Conservation (phyloP, 2,113 vertebrate genomes). For the Labeo catla region DNA sequence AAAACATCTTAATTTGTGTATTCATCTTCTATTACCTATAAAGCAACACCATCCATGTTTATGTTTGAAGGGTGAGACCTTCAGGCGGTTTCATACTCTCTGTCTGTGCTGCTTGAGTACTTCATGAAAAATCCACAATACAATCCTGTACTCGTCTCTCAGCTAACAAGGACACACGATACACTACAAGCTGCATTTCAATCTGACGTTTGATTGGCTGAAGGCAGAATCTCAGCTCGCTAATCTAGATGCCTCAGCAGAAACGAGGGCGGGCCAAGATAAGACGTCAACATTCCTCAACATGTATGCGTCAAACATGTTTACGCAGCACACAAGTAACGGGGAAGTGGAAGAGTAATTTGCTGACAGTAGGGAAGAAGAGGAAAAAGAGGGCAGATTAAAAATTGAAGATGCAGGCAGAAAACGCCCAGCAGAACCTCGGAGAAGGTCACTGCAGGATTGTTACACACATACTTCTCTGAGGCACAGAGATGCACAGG, state of each 20-base stretch:
- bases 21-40: not conserved
- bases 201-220: constrained; percentile 41
- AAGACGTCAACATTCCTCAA: constrained; percentile 36
- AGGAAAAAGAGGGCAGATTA: constrained; percentile 43
- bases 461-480: constrained; percentile 7
- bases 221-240: constrained; percentile 32
- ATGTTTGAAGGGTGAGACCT: not conserved
- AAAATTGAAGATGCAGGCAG: constrained; percentile 53
- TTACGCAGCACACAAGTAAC: constrained; percentile 45
- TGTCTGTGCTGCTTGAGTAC: constrained; percentile 36
- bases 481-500: not conserved
- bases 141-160: constrained; percentile 29
- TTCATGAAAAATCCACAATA: constrained; percentile 18
- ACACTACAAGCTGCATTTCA: constrained; percentile 25
- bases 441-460: constrained; percentile 51
- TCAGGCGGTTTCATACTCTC: constrained; percentile 28
- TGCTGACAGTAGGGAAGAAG: constrained; percentile 35
- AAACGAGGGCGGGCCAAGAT: not conserved
- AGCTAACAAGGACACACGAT: constrained; percentile 36
- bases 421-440: constrained; percentile 16
- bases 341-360: constrained; percentile 32
- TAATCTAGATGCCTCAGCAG: constrained; percentile 43
- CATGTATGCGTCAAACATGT: constrained; percentile 42
- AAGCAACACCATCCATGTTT: not conserved
- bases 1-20: too few relatives aligned